Evolutionary conservation across 2,888 invertebrate species (phyloP).

Genomic region (Saturnia japonica): DNA sequence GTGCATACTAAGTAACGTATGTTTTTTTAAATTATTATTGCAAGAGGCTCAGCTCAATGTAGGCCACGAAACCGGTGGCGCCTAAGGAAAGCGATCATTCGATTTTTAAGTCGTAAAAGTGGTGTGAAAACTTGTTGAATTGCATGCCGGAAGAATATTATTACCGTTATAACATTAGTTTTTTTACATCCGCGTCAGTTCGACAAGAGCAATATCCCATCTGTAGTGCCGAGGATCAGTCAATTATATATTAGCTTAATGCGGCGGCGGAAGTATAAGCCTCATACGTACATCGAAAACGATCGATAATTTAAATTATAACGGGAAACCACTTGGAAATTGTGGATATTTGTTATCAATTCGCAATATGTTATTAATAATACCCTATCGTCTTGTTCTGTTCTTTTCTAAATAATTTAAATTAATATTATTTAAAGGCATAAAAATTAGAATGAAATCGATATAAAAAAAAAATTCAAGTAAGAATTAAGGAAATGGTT

Average conservation of each 20-base stretch:
- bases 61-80: conserved; percentile 44
- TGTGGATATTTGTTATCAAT: conserved; percentile 42
- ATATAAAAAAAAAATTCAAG: neutral
- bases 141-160: conserved; percentile 55
- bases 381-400: neutral
- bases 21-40: conserved; percentile 33
- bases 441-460: neutral
- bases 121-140: conserved; percentile 29
- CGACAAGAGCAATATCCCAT: conserved; percentile 64
- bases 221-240: conserved; percentile 72
- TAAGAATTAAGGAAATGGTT: neutral
- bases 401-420: neutral
- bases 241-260: conserved; percentile 81
- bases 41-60: conserved; percentile 39
- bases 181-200: conserved; percentile 75
- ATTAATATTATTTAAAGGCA: neutral
- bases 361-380: neutral
- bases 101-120: conserved; percentile 54
- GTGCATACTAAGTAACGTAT: conserved; percentile 40
- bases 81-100: conserved; percentile 50
- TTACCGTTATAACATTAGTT: conserved; percentile 75
- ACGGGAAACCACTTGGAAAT: conserved; percentile 49
- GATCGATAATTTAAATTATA: conserved; percentile 49
- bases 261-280: conserved; percentile 64
- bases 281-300: too few relatives aligned